A percentile compares a stretch with the other conserved stretches of the same genome.
phyloP scores from a whole-genome alignment of 2,113 vertebrate genomes.

The Petroica traversi region DNA sequence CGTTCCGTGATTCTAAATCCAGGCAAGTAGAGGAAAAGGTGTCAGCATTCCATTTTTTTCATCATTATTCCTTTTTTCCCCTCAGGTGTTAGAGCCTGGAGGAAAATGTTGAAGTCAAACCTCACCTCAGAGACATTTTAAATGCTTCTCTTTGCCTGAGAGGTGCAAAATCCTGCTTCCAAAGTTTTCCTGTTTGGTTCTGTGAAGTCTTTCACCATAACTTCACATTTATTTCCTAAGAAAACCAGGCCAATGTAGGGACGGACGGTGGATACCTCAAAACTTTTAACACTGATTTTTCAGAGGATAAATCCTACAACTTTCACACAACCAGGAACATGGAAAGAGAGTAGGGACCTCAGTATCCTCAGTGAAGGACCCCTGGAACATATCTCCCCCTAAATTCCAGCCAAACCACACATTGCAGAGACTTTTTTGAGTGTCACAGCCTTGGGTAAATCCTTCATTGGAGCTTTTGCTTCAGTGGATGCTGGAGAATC shows the following conservation, averaged over 20 bases:
- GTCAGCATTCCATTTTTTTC: neutral
- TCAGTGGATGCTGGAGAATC: neutral
- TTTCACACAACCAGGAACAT: neutral
- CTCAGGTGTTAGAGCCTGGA: neutral
- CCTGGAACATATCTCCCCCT: neutral
- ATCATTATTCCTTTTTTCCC: neutral
- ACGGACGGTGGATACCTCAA: neutral
- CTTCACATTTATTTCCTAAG: neutral
- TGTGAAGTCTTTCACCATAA: neutral
- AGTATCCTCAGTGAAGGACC: neutral
- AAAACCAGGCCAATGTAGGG: rapidly evolving
- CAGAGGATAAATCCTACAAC: neutral
- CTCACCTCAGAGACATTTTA: neutral
- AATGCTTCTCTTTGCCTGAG: neutral
- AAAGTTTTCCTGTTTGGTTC: neutral
- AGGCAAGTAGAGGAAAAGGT: neutral
- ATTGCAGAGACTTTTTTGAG: neutral
- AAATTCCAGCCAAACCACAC: neutral
- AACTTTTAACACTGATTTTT: neutral
- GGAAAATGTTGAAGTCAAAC: neutral
- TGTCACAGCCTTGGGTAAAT: neutral
- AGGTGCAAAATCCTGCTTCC: neutral
- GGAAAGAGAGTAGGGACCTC: neutral
- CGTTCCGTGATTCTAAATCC: neutral
- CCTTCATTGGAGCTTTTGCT: neutral